These are phyloP conservation scores for Anneissia japonica DNA, from an alignment of 35 echinoderm and acorn worm genomes.

Conservation along the genomic window DNA sequence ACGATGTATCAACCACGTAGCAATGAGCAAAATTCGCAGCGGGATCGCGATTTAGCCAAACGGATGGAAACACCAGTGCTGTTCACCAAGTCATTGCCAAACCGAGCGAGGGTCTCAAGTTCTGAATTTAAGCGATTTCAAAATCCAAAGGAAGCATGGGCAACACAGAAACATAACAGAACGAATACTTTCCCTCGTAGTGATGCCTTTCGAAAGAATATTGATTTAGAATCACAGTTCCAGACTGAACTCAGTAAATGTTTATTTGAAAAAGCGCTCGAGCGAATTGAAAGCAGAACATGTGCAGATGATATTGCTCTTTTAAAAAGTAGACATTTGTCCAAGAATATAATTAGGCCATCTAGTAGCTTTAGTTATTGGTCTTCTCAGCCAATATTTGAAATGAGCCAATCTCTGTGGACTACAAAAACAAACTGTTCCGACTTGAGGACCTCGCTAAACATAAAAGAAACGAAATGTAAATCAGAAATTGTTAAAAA, in stretches of 20 bases:
- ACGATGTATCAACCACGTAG: neutral
- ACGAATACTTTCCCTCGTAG: neutral
- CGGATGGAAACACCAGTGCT: neutral
- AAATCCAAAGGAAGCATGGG: neutral
- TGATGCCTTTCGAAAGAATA: neutral
- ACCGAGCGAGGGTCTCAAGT: neutral
- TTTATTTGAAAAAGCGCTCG: constrained; percentile 27
- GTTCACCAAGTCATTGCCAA: neutral
- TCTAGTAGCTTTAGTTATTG: neutral
- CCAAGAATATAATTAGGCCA: neutral
- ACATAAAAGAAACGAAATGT: constrained; percentile 24
- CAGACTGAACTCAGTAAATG: constrained; percentile 35
- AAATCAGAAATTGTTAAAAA: constrained; percentile 29
- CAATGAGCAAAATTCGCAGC: neutral
- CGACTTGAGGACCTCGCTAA: constrained; percentile 19
- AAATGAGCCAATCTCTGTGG: neutral
- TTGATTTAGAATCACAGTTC: constrained; percentile 34
- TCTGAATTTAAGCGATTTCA: neutral
- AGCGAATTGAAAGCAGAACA: neutral
- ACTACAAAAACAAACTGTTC: constrained; percentile 14
- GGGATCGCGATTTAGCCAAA: neutral
- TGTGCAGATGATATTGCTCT: neutral
- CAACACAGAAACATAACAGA: neutral
- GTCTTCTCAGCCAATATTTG: neutral
- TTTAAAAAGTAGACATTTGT: neutral